phyloP scores from a whole-genome alignment of 2,113 vertebrate species.

The Verasper variegatus region DNA sequence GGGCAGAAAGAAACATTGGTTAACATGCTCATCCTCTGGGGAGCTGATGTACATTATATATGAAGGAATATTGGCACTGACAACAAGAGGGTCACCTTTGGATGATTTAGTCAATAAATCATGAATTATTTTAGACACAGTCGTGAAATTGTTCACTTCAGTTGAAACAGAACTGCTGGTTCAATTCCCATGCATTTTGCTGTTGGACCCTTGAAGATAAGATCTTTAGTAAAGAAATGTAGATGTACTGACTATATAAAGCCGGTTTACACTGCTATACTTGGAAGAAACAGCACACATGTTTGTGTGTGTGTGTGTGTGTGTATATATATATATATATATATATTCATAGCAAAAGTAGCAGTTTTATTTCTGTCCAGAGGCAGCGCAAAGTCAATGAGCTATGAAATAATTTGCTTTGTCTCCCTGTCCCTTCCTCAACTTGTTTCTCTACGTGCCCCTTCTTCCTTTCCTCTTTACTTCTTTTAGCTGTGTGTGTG shows the following conservation, averaged over 20 bases:
- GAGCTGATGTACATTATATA: background rate
- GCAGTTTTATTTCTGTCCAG: constrained; percentile 45
- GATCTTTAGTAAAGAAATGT: too few relatives aligned
- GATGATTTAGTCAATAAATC: background rate
- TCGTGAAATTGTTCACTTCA: too few relatives aligned
- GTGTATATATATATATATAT: too few relatives aligned
- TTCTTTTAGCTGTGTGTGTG: constrained; percentile 3
- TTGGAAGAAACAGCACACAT: background rate
- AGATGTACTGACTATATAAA: background rate
- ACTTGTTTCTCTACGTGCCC: constrained; percentile 5
- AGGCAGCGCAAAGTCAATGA: constrained; percentile 40
- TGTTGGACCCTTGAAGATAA: too few relatives aligned
- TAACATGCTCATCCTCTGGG: background rate
- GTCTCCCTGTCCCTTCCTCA: constrained; percentile 41
- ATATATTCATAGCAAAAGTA: constrained; percentile 5
- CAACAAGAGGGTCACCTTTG: background rate
- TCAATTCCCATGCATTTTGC: too few relatives aligned
- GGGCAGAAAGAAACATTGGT: too few relatives aligned
- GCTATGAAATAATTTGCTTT: constrained; percentile 38
- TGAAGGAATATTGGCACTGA: background rate
- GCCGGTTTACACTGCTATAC: background rate
- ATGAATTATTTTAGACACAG: too few relatives aligned
- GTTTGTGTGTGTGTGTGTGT: background rate
- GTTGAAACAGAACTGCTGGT: too few relatives aligned
- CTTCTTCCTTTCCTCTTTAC: constrained; percentile 6